Evolutionary conservation across 2,888 invertebrate species (phyloP), one percentile per base, ranked within the genome.

Genomic region (Eupithecia vulgata): DNA sequence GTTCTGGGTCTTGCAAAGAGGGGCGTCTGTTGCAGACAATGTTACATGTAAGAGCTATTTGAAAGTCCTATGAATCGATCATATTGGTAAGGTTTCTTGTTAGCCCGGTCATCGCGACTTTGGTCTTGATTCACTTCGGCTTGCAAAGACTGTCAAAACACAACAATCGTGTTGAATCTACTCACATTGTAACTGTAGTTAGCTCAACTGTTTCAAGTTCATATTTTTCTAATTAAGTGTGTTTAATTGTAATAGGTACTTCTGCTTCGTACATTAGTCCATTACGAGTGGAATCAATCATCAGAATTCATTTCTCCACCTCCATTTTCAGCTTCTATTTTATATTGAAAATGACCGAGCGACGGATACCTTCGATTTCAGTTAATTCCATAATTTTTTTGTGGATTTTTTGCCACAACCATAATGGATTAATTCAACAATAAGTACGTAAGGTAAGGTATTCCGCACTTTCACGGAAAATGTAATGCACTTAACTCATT

Each of bases 1-100:
- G 75, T 96, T 96, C 70, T 95, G 95, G 74, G 96, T 95, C 80
- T 95, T 95, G 91, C 97, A 97, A 71, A 96, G 95, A 74, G 97
- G 97, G 73, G 96, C 95, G 90, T 96, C 97, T 97, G 68, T 57
- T 25, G n/a, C 13, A 17, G 15, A 48, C n/a, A 45, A 52, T 21
- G n/a, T 21, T 21, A 21, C 21, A 42, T 42, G 3, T 42, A 42
- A 15, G 42, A 42, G 15, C 40, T 40, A 6, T 45, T 5, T 17
- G 5, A 45, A 45, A 45, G 6, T 17, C 45, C 10, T 17, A 15
- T 13, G 17, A 45, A 17, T 45, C 45, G 5, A 45, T 45, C 15
- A 42, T 40, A 12, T 40, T 10, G 40, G 30, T 30, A 1, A 10
- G 40, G 10, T 40, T 40, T 12, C 40, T 40, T 7, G 40, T 40